These are phyloP conservation scores for Prietella phreatophila DNA, from an alignment of 2,113 vertebrate genomes.

Conservation along the genomic window DNA sequence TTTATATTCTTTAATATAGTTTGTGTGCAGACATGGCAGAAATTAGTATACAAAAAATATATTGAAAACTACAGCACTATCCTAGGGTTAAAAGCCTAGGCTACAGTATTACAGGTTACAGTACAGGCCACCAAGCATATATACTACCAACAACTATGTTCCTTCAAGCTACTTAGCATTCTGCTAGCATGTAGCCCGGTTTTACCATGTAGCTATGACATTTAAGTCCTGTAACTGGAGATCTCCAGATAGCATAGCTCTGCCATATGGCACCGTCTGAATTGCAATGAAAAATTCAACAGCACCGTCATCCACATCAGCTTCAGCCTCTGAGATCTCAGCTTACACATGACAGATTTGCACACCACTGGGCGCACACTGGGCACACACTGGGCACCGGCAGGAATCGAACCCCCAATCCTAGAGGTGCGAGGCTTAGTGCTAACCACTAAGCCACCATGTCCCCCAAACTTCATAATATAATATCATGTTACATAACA, in stretches of 20 bases:
- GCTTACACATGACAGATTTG: conserved; percentile 35
- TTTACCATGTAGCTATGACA: conserved; percentile 35
- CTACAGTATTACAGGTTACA: not conserved
- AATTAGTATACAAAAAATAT: not conserved
- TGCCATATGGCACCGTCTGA: conserved; percentile 58
- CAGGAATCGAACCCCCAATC: too few relatives aligned
- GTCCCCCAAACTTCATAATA: too few relatives aligned
- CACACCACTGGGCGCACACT: not conserved
- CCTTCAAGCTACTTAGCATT: not conserved
- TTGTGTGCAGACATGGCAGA: not conserved
- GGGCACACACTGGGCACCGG: too few relatives aligned
- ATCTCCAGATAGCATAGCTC: conserved; percentile 36
- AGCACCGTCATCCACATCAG: conserved; percentile 26
- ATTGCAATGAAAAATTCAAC: conserved; percentile 67
- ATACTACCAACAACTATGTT: not conserved
- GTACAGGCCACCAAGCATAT: not conserved
- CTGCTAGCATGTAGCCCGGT: conserved; percentile 15
- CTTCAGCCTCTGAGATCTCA: conserved; percentile 24
- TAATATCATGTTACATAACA: too few relatives aligned
- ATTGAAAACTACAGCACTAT: not conserved
- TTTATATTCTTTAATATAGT: not conserved
- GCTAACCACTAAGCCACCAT: too few relatives aligned
- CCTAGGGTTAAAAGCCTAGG: not conserved
- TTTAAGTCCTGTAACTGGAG: conserved; percentile 41
- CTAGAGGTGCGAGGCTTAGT: too few relatives aligned